phyloP scores from a whole-genome alignment of 2,797 vertebrate genomes.

The Lithobates sylvaticus region DNA sequence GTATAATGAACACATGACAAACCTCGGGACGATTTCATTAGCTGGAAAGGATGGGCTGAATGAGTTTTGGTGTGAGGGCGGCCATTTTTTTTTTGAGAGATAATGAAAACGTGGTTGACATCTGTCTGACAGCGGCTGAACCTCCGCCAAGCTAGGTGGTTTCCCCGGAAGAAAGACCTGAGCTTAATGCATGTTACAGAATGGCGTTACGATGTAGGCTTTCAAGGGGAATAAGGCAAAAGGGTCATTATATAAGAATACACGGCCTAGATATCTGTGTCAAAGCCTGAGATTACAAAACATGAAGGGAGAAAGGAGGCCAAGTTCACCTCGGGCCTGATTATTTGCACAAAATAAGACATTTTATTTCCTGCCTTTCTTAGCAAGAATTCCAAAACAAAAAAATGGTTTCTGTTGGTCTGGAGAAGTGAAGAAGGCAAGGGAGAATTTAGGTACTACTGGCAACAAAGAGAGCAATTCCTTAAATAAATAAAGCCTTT shows the following conservation, averaged over 20 bases:
- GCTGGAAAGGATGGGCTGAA: slow-evolving; percentile 15
- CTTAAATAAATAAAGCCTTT: too few relatives aligned
- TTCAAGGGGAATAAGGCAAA: slow-evolving; percentile 40
- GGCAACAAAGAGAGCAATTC: too few relatives aligned
- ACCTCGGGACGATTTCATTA: slow-evolving; percentile 35
- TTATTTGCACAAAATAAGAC: slow-evolving; percentile 32
- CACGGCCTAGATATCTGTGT: slow-evolving; percentile 9
- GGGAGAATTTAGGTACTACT: neutral
- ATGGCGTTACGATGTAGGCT: slow-evolving; percentile 41
- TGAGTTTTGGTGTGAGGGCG: slow-evolving; percentile 11
- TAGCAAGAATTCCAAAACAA: too few relatives aligned
- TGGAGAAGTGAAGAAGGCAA: neutral
- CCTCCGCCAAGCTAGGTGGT: slow-evolving; percentile 27
- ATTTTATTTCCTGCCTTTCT: neutral
- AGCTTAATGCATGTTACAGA: slow-evolving; percentile 37
- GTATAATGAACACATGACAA: slow-evolving; percentile 41
- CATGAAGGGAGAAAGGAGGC: neutral
- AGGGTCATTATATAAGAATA: slow-evolving; percentile 36
- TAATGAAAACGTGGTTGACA: slow-evolving; percentile 26
- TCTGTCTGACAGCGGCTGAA: slow-evolving; percentile 27
- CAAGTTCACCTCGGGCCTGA: slow-evolving; percentile 14
- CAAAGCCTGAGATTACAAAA: slow-evolving; percentile 43
- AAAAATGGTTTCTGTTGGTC: too few relatives aligned
- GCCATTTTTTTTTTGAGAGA: slow-evolving; percentile 26
- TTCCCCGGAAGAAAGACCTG: slow-evolving; percentile 44